Conservation (phyloP, 1,140 invertebrate species). For the Arion vulgaris region DNA sequence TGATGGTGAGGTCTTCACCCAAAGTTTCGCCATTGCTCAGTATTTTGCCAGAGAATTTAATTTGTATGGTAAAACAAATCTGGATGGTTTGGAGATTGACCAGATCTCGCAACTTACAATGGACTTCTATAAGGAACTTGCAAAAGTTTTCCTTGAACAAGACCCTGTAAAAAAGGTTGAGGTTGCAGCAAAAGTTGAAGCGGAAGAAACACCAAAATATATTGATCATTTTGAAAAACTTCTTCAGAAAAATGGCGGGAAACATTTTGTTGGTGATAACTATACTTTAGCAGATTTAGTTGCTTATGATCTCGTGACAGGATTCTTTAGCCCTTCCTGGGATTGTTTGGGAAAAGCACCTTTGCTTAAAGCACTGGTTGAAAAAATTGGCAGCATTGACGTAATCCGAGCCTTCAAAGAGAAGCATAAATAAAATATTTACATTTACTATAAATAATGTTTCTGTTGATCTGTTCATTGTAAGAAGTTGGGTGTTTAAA, state of each 20-base stretch:
- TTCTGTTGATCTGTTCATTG: too few species aligned
- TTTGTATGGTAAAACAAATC: conserved; percentile 6
- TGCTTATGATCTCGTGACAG: background rate
- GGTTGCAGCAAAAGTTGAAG: background rate
- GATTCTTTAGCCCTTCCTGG: background rate
- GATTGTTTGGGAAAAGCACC: background rate
- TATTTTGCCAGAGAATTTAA: conserved; percentile 20
- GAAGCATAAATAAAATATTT: background rate
- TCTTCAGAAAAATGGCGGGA: conserved; percentile 25
- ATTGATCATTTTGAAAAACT: conserved; percentile 29
- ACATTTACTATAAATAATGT: too few species aligned
- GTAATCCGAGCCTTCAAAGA: background rate
- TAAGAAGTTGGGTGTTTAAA: too few species aligned
- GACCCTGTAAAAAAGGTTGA: background rate
- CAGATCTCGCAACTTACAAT: background rate
- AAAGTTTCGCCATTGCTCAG: background rate
- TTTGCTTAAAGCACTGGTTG: background rate
- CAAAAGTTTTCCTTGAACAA: background rate
- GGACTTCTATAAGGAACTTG: background rate
- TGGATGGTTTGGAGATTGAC: conserved; percentile 4
- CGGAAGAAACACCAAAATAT: conserved; percentile 20
- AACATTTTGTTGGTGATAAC: conserved; percentile 39
- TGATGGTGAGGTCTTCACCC: background rate
- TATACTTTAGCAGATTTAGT: conserved; percentile 12
- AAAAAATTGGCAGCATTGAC: background rate